Conservation (phyloP, 1,140 invertebrate genomes). For the Amphibalanus amphitrite region DNA sequence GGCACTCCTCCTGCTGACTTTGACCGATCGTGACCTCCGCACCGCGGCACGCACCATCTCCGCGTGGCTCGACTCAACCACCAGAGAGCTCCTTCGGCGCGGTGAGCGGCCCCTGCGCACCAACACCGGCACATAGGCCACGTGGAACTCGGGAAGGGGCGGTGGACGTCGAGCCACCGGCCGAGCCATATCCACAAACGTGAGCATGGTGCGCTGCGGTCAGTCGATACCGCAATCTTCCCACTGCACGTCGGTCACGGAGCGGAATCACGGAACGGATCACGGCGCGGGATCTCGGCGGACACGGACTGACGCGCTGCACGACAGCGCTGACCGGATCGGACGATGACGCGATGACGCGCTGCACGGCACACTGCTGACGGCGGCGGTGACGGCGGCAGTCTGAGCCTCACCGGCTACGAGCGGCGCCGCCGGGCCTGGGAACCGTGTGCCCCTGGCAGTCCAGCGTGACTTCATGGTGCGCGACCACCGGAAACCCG, state of each 20-base stretch:
- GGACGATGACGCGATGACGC: neutral
- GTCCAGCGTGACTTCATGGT: neutral
- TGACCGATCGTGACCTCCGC: neutral
- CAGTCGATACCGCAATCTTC: neutral
- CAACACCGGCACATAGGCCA: neutral
- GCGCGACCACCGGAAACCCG: neutral
- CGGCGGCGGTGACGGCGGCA: too few species aligned
- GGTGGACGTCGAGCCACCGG: too few species aligned
- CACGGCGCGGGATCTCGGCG: too few species aligned
- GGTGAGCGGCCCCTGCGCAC: neutral
- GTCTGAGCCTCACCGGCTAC: neutral
- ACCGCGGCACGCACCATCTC: neutral
- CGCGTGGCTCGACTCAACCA: neutral
- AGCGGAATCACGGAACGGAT: neutral
- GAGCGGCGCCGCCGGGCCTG: neutral
- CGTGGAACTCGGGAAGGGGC: neutral
- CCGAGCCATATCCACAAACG: neutral
- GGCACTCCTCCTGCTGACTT: neutral
- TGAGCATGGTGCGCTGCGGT: neutral
- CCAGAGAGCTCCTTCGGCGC: neutral
- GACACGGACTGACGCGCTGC: neutral
- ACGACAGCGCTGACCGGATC: neutral
- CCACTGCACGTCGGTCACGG: neutral
- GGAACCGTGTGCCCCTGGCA: neutral
- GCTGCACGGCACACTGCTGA: too few species aligned